Conservation (phyloP, 2,888 invertebrate species). For the Athalia rosae region DNA sequence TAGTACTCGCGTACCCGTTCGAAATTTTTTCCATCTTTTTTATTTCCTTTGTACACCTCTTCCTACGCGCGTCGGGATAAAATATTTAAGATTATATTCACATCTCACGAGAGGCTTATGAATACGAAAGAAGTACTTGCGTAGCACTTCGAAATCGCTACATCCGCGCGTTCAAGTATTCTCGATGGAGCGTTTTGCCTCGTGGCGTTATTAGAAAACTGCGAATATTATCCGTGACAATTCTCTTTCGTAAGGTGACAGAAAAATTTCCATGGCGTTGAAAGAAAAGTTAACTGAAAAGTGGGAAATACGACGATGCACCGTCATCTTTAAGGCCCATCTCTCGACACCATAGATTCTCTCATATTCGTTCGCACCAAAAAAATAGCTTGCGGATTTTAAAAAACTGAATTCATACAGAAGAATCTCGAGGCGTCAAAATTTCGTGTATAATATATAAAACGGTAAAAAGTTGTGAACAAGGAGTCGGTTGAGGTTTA, state of each 20-base stretch:
- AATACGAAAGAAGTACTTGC: constrained; percentile 67
- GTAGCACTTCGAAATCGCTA: constrained; percentile 28
- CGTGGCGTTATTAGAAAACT: constrained; percentile 3
- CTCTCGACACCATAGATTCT: too few relatives aligned
- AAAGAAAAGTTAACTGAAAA: too few relatives aligned
- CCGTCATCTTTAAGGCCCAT: too few relatives aligned
- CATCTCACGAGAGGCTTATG: constrained; percentile 50
- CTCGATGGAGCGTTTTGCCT: not conserved
- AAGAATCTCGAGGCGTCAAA: not conserved
- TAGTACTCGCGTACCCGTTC: not conserved
- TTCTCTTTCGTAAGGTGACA: not conserved
- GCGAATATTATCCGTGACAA: constrained; percentile 36
- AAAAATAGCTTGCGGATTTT: too few relatives aligned
- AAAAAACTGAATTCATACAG: too few relatives aligned
- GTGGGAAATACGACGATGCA: too few relatives aligned
- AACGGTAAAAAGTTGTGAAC: not conserved
- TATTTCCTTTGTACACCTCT: not conserved
- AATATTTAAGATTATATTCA: constrained; percentile 68
- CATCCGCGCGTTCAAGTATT: too few relatives aligned
- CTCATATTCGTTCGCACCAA: too few relatives aligned
- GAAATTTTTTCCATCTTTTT: too few relatives aligned
- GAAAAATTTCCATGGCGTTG: too few relatives aligned
- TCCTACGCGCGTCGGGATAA: constrained; percentile 67
- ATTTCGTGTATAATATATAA: not conserved
- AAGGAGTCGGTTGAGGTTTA: not conserved